phyloP scores from a whole-genome alignment of 2,888 invertebrate genomes.

The Morpho achilles region DNA sequence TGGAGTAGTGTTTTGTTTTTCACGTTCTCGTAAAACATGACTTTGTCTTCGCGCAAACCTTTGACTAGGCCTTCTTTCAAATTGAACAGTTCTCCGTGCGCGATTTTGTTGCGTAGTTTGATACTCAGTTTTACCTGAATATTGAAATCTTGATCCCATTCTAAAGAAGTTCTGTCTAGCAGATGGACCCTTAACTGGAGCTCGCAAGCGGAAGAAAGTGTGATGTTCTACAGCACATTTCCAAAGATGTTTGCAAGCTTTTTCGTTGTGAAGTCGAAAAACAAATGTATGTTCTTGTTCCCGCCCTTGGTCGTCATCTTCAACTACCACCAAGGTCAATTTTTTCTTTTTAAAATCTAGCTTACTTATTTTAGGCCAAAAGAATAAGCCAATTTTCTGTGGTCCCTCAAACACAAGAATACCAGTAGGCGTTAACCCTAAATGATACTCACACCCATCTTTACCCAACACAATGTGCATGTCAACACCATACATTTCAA shows the following conservation, averaged over 20 bases:
- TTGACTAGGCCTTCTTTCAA: slow-evolving; percentile 98
- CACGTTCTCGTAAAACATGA: slow-evolving; percentile 90
- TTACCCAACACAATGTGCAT: slow-evolving; percentile 98
- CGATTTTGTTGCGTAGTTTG: slow-evolving; percentile 96
- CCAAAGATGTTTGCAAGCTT: slow-evolving; percentile 99
- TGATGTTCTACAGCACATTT: slow-evolving; percentile 99
- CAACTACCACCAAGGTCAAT: slow-evolving; percentile 96
- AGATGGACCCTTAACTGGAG: slow-evolving; percentile 92
- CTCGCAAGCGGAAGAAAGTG: slow-evolving; percentile 97
- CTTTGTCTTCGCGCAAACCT: slow-evolving; percentile 96
- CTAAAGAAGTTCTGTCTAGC: slow-evolving; percentile 97
- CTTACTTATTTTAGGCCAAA: slow-evolving; percentile 99
- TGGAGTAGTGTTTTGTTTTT: slow-evolving; percentile 73
- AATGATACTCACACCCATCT: slow-evolving; percentile 96
- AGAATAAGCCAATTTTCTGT: slow-evolving; percentile 98
- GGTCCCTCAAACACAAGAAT: slow-evolving; percentile 98
- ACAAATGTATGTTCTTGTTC: slow-evolving; percentile 99
- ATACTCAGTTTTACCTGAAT: slow-evolving; percentile 97
- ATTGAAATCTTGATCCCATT: slow-evolving; percentile 98
- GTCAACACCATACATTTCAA: slow-evolving; percentile 99
- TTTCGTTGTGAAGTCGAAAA: slow-evolving; percentile 96
- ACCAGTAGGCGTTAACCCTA: slow-evolving; percentile 98
- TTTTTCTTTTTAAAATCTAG: slow-evolving; percentile 99
- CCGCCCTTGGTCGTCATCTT: slow-evolving; percentile 97
- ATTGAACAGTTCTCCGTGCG: slow-evolving; percentile 95